A percentile compares a stretch with the other conserved stretches of the same genome.
phyloP scores from a whole-genome alignment of 2,113 vertebrate species.

The Psilopsiagon aymara region DNA sequence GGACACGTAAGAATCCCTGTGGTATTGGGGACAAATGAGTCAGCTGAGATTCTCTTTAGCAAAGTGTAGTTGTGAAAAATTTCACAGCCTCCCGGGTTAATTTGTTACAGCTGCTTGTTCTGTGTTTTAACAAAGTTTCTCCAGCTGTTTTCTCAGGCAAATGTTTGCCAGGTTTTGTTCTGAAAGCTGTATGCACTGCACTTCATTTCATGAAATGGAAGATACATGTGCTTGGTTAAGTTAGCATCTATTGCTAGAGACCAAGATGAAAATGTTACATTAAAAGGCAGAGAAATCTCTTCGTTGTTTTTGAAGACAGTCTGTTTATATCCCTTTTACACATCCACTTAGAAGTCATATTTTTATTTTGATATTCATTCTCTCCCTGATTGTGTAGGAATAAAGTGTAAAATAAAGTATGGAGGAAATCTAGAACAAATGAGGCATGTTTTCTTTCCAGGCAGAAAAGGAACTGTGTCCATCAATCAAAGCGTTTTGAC shows the following conservation, averaged over 20 bases:
- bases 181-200: neutral
- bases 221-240: neutral
- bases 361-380: neutral
- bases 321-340: neutral
- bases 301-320: neutral
- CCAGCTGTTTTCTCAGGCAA: neutral
- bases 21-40: neutral
- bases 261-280: neutral
- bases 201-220: neutral
- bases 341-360: neutral
- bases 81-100: neutral
- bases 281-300: neutral
- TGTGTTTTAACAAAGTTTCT: neutral
- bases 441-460: neutral
- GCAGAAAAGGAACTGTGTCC: neutral
- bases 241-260: neutral
- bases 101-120: neutral
- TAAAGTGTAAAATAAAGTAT: neutral
- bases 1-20: neutral
- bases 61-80: neutral
- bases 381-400: neutral
- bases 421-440: neutral
- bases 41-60: neutral
- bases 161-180: neutral
- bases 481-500: neutral